Conservation (phyloP, 2,888 invertebrate species). For the Pemphredon lugubris region DNA sequence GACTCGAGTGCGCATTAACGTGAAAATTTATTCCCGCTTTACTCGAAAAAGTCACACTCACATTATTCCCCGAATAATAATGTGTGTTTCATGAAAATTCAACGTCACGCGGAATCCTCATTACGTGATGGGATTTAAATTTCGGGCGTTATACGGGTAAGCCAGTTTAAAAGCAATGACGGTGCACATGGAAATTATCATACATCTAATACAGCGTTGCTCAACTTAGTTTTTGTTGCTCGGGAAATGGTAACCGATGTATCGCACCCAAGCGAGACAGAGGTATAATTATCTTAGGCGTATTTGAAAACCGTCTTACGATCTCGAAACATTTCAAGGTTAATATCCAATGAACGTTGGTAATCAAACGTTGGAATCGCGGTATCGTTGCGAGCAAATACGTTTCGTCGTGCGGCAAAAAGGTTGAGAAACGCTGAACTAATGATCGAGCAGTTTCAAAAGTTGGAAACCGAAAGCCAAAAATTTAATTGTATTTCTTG, state of each 20-base stretch:
- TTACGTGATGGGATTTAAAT: conserved; percentile 60
- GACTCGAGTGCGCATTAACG: conserved; percentile 35
- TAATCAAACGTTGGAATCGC: no score
- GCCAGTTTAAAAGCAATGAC: conserved; percentile 19
- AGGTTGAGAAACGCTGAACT: no score
- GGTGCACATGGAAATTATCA: conserved; percentile 29
- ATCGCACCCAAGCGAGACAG: no score
- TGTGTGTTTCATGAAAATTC: conserved; percentile 61
- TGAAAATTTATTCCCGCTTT: conserved; percentile 50
- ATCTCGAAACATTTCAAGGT: no score
- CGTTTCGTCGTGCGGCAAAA: no score
- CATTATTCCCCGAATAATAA: conserved; percentile 42
- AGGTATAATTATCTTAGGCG: no score
- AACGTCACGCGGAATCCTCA: conserved; percentile 53
- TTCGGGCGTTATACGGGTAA: conserved; percentile 13
- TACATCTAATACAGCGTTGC: conserved; percentile 27
- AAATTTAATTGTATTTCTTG: neutral
- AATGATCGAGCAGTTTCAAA: conserved; percentile 32
- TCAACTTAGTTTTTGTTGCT: no score
- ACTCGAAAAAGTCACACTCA: conserved; percentile 20
- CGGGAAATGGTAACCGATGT: no score
- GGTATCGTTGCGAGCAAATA: no score
- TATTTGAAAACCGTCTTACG: no score
- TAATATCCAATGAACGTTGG: no score
- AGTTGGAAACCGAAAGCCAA: conserved; percentile 3